These are phyloP conservation scores for Sanderia malayensis DNA, from an alignment of 30 jellyfish, hydroid and myxozoan species.

Conservation along the genomic window DNA sequence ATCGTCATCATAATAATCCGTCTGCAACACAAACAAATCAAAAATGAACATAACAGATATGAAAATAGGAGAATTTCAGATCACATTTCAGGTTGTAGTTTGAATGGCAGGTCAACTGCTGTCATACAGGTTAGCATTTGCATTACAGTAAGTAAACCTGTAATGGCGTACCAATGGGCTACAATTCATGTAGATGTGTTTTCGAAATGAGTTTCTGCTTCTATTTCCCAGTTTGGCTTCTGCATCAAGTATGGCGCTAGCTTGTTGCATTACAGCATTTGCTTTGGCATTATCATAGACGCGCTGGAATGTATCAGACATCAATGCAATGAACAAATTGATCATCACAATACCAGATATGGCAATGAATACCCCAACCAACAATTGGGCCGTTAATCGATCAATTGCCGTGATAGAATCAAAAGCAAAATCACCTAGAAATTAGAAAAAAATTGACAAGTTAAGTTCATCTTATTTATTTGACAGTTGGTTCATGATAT, in stretches of 20 bases:
- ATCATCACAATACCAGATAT: slow-evolving; percentile 77
- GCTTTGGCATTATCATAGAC: slow-evolving; percentile 97
- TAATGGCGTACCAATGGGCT: slow-evolving; percentile 88
- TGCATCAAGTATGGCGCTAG: slow-evolving; percentile 62
- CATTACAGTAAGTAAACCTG: no score
- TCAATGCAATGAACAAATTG: slow-evolving; percentile 86
- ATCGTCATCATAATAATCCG: slow-evolving; percentile 85
- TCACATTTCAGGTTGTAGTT: no score
- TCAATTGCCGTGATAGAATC: slow-evolving; percentile 74
- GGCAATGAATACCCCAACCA: slow-evolving; percentile 81
- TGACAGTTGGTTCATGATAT: no score
- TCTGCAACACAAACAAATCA: slow-evolving; percentile 49
- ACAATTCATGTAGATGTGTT: slow-evolving; percentile 61
- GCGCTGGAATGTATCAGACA: slow-evolving; percentile 97
- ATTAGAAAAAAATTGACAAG: not conserved
- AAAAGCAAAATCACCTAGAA: slow-evolving; percentile 65
- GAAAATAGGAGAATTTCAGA: no score
- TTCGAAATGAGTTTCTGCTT: slow-evolving; percentile 46
- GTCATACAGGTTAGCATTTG: no score
- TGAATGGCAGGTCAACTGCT: no score
- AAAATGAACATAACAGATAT: not conserved
- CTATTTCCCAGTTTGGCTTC: slow-evolving; percentile 49
- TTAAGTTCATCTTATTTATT: no score
- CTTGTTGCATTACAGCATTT: slow-evolving; percentile 91
- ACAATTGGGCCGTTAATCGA: slow-evolving; percentile 78